Base-by-base conservation (phyloP, 2,888 invertebrate genomes). In the Sericinus montela region DNA sequence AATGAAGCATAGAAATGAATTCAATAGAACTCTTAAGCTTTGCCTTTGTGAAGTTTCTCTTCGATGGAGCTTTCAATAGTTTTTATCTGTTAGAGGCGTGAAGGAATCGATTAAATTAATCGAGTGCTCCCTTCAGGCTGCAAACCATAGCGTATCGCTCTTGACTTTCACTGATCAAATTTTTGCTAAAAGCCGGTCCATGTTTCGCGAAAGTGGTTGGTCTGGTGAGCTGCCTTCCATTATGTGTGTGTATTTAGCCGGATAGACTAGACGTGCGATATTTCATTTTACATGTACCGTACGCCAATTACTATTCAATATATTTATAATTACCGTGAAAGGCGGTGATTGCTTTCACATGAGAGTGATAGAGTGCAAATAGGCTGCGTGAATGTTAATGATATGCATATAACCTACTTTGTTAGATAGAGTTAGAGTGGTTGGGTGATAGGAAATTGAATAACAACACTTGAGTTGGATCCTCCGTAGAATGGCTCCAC, bases 131-230 rank as follows among this genome's bases (percentile, higher is more conserved):
- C 75, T 73, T 71, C 65, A 57, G 61, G 57, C 62, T 54, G 38
- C 44, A 46, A 51, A 50, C 53, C 52, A 56, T 55, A 55, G 52
- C 63, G 69, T 71, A 76, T 69, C 71, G 65, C 65, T 65, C 59
- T 72, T 71, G 69, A 84, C 87, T 88, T 88, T 88, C 87, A 82
- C 87, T 86, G 86, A 80, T 87, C 77, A 87, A 85, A 87, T 85
- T 86, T 86, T 87, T 85, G 82, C 85, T 84, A 82, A 85, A 85
- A 85, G 79, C 87, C 85, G 85, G 87, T 84, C 80, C 74, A 62
- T 55, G 78, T 68, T 77, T 73, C 68, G 86, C 85, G 87, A 88
- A 88, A 88, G 87, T 83, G 80, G 86, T 84, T 72, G 69, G 76
- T 72, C 75, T 70, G 76, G 80, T 72, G 66, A 57, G 53, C 61